These are phyloP conservation scores for Cantharis rufa DNA, from an alignment of 2,888 invertebrate species.

Conservation along the genomic window DNA sequence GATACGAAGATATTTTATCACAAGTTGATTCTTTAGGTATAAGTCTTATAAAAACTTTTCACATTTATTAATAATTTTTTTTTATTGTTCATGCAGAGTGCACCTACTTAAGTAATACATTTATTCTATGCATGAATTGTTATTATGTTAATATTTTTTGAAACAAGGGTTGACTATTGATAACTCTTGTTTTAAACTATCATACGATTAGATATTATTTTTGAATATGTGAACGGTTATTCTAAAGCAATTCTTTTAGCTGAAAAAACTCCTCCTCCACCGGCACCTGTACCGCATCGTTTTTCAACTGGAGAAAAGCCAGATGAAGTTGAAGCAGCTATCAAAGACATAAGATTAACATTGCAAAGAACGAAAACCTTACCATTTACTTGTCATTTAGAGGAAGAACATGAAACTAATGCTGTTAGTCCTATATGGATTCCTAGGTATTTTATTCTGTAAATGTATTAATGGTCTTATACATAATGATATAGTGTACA, in stretches of 20 bases:
- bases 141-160: slow-evolving; percentile 3
- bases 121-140: neutral
- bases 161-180: neutral
- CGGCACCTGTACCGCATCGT: slow-evolving; percentile 76
- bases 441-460: slow-evolving; percentile 60
- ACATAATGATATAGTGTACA: neutral
- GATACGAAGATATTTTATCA: slow-evolving; percentile 50
- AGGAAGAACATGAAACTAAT: slow-evolving; percentile 56
- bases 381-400: slow-evolving; percentile 58
- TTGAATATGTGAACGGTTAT: neutral
- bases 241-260: slow-evolving; percentile 23
- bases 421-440: slow-evolving; percentile 71
- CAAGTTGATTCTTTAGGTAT: slow-evolving; percentile 52
- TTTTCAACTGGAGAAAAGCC: slow-evolving; percentile 53
- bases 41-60: neutral
- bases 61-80: slow-evolving; percentile 7
- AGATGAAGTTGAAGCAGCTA: slow-evolving; percentile 65
- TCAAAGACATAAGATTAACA: slow-evolving; percentile 82
- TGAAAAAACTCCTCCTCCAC: slow-evolving; percentile 71
- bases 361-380: slow-evolving; percentile 73
- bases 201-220: neutral
- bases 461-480: neutral
- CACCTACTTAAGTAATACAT: neutral
- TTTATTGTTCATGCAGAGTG: slow-evolving; percentile 5
- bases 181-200: neutral